Percentiles rank a stretch among this genome's conserved stretches.
phyloP scores from a whole-genome alignment of 2,888 invertebrate species.

The Zhuqinia jingwanae region DNA sequence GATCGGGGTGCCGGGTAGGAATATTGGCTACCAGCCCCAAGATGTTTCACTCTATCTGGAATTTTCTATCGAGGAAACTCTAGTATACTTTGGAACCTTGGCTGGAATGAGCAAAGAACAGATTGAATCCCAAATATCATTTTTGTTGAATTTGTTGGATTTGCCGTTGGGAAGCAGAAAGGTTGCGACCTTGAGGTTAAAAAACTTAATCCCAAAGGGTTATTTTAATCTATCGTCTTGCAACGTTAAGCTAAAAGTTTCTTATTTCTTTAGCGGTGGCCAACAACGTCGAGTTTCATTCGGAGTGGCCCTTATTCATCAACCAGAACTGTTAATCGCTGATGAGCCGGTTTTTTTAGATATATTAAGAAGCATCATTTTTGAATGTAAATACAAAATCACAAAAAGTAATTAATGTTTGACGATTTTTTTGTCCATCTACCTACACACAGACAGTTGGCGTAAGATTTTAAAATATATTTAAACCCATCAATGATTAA shows the following conservation, averaged over 20 bases:
- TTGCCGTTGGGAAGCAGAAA: slow-evolving; percentile 46
- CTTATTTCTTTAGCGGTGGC: slow-evolving; percentile 81
- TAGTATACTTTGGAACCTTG: slow-evolving; percentile 85
- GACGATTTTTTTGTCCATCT: no score
- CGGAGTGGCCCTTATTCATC: slow-evolving; percentile 81
- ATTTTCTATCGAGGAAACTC: slow-evolving; percentile 95
- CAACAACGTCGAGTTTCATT: slow-evolving; percentile 81
- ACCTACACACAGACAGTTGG: no score
- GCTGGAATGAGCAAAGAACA: slow-evolving; percentile 44
- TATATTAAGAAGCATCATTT: no score
- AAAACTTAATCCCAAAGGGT: not conserved
- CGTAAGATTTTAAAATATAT: no score
- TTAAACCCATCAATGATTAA: no score
- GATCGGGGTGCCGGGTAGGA: slow-evolving; percentile 93
- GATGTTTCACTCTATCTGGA: slow-evolving; percentile 94
- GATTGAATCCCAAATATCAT: slow-evolving; percentile 22
- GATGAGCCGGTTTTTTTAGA: slow-evolving; percentile 88
- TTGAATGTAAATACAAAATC: no score
- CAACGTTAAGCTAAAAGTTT: no score
- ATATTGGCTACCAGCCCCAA: slow-evolving; percentile 98
- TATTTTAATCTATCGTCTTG: not conserved
- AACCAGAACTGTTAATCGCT: slow-evolving; percentile 86
- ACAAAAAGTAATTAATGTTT: no score
- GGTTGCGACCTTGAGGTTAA: slow-evolving; percentile 65
- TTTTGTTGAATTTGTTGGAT: slow-evolving; percentile 58